Evolutionary conservation across 2,797 vertebrate genomes (phyloP).

Genomic region (Sorex maritimensis): DNA sequence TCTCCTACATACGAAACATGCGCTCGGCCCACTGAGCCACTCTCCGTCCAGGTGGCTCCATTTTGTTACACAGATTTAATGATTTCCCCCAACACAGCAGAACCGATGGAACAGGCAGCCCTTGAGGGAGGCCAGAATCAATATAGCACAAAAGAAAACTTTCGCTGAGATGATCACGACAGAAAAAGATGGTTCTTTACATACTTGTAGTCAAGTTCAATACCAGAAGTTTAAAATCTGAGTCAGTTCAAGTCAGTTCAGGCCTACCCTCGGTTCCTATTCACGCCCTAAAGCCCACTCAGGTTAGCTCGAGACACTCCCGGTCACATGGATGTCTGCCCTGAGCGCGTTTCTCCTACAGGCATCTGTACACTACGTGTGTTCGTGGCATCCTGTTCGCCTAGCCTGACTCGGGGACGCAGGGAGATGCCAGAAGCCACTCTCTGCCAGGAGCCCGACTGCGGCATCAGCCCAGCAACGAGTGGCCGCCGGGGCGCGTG

Average conservation of each 20-base stretch:
- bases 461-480: neutral
- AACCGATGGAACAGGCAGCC: too few species aligned
- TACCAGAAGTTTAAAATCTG: neutral
- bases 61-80: neutral
- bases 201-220: conserved; percentile 6
- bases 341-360: too few species aligned
- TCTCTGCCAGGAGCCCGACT: neutral
- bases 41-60: too few species aligned
- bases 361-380: neutral
- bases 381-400: neutral
- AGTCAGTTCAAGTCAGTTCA: neutral
- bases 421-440: neutral
- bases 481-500: too few species aligned
- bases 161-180: neutral
- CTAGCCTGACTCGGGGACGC: neutral
- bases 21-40: too few species aligned
- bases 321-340: neutral
- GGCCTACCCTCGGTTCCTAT: neutral
- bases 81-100: neutral
- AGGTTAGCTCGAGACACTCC: too few species aligned
- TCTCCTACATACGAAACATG: too few species aligned
- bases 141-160: neutral
- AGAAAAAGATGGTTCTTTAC: neutral
- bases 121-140: too few species aligned
- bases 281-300: neutral